Evolutionary conservation across 2,113 vertebrate species (phyloP), one percentile per base, ranked within the genome.

Genomic region (Coryphaenoides rupestris): DNA sequence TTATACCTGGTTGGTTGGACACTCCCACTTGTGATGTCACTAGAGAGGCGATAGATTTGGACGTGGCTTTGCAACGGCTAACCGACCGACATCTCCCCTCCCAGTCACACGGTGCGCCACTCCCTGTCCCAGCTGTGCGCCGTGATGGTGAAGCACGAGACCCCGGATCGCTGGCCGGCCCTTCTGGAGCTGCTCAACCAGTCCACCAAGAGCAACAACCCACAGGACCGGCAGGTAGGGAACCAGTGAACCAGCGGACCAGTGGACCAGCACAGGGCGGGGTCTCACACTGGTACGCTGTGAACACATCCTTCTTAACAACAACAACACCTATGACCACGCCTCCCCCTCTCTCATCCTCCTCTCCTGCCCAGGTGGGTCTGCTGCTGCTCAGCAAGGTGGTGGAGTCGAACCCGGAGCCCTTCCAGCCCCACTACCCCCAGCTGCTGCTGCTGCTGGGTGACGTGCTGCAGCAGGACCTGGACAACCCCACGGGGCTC

Each of bases 81-180:
- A n/a, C n/a, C n/a, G n/a, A n/a, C n/a, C n/a, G n/a, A n/a, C n/a
- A n/a, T n/a, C n/a, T 12, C 7, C 0, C 60, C 4, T 15, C 6
- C 2, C 68, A 96, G 95, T 53, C 95, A 95, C 74, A 85, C 77
- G 2, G 95, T 95, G 69, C 93, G 89, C 56, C 89, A 94, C 72
- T 89, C 93, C 1, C 81, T 96, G 33, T 92, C 94, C 26, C 95
- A 96, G 74, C 88, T 96, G 40, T 86, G 92, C 0, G 93, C 93
- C 0, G 82, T 90, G 19, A 89, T 96, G 77, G 90, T 95, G 65
- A 93, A 92, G 73, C 90, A 93, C 5, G 94, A 95, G 84, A 92
- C 88, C 0, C 89, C 93, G 12, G 89, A 93, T 52, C 85, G 83
- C 72, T 96, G 95, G 95, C 94, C 95, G 10, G 91, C 93, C 46